These are phyloP conservation scores for Pyrrhia umbra DNA, from an alignment of 2,888 invertebrate genomes.

Conservation along the genomic window DNA sequence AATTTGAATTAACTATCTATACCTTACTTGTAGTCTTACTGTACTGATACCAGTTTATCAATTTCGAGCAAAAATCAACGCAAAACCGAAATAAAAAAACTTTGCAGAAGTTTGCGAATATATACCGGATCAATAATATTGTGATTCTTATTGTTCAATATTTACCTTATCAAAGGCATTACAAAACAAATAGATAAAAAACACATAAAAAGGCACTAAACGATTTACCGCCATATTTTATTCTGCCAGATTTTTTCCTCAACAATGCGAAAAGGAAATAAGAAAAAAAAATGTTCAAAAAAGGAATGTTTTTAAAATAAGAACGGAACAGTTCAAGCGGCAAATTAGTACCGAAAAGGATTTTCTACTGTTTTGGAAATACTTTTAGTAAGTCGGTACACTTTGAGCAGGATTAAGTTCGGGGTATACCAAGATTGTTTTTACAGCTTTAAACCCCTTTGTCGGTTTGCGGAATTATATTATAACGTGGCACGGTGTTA, in stretches of 20 bases:
- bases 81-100: background rate
- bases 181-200: slow-evolving; percentile 48
- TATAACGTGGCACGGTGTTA: slow-evolving; percentile 72
- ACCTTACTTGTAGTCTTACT: no score
- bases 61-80: no score
- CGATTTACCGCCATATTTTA: slow-evolving; percentile 55
- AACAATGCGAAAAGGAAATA: slow-evolving; percentile 65
- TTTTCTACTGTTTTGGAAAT: slow-evolving; percentile 90
- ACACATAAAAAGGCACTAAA: slow-evolving; percentile 44
- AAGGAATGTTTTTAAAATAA: slow-evolving; percentile 75
- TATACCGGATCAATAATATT: background rate
- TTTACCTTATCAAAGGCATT: slow-evolving; percentile 57
- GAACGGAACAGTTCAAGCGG: slow-evolving; percentile 84
- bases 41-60: no score
- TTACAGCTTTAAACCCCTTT: slow-evolving; percentile 89
- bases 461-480: slow-evolving; percentile 83
- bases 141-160: slow-evolving; percentile 52
- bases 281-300: slow-evolving; percentile 64
- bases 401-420: slow-evolving; percentile 86
- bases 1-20: no score
- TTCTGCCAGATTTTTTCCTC: slow-evolving; percentile 51
- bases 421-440: slow-evolving; percentile 83
- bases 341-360: slow-evolving; percentile 88
- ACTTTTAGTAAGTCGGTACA: slow-evolving; percentile 80
- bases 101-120: background rate